Conservation (phyloP, 1,140 invertebrate species). For the Drusus annulatus region DNA sequence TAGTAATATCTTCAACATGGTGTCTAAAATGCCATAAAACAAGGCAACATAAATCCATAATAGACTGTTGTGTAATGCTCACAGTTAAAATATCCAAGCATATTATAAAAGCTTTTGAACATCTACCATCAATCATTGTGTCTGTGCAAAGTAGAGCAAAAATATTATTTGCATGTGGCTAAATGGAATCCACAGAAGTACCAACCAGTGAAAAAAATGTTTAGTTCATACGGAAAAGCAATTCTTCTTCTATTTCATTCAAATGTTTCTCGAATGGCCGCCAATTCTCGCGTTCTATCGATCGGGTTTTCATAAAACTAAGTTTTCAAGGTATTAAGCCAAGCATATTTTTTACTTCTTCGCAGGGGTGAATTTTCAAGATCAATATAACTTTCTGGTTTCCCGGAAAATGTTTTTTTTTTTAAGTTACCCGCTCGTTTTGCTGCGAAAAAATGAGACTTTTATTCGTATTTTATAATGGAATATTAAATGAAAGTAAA, state of each 20-base stretch:
- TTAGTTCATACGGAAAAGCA: not conserved
- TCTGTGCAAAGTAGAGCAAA: constrained; percentile 1
- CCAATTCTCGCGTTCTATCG: not conserved
- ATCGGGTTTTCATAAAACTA: not conserved
- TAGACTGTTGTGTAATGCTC: not conserved
- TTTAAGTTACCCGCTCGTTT: no score
- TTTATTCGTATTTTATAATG: no score
- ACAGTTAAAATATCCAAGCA: not conserved
- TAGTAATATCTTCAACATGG: no score
- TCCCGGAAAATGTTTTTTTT: no score
- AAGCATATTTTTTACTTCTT: no score
- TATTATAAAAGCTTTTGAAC: constrained; percentile 17
- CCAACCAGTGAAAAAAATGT: not conserved
- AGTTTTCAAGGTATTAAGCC: not conserved
- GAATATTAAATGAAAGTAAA: no score
- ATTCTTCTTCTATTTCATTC: constrained; percentile 1
- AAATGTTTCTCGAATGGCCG: not conserved
- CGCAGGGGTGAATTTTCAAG: no score
- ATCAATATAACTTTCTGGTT: no score
- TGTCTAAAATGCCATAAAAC: no score
- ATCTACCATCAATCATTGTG: constrained; percentile 13
- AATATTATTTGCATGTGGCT: constrained; percentile 13
- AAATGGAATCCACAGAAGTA: constrained; percentile 14
- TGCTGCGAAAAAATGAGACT: no score
- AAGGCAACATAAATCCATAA: no score